Evolutionary conservation across 1,140 invertebrate genomes (phyloP).

Genomic region (Laupala kohalensis): DNA sequence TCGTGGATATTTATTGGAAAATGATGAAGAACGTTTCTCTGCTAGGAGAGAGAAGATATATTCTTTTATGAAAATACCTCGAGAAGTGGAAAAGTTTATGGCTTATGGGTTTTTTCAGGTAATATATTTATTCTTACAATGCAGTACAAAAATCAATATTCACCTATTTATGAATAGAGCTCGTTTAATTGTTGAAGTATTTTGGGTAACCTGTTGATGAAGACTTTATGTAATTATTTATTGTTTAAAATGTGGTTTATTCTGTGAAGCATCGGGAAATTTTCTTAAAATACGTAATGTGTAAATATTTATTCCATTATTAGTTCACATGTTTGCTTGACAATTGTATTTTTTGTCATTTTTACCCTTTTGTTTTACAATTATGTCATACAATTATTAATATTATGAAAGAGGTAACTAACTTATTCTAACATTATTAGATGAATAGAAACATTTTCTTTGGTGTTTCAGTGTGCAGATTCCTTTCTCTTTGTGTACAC

Average conservation of each 20-base stretch:
- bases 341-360: too few relatives aligned
- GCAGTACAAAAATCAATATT: too few relatives aligned
- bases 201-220: too few relatives aligned
- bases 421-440: neutral
- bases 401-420: neutral
- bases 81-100: constrained; percentile 88
- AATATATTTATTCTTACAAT: too few relatives aligned
- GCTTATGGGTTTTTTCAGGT: constrained; percentile 86
- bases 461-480: constrained; percentile 69
- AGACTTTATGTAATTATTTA: too few relatives aligned
- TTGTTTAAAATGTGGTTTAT: too few relatives aligned
- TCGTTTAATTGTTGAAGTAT: too few relatives aligned
- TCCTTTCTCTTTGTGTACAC: constrained; percentile 97
- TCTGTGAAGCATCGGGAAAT: too few relatives aligned
- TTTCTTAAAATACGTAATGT: neutral
- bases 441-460: constrained; percentile 3
- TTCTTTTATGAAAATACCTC: constrained; percentile 91
- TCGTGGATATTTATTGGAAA: constrained; percentile 78
- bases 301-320: neutral
- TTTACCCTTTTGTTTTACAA: too few relatives aligned
- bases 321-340: too few relatives aligned
- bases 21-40: constrained; percentile 87
- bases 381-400: neutral
- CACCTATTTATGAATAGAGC: too few relatives aligned
- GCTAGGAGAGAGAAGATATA: constrained; percentile 91